Conservation (phyloP, 2,113 vertebrate species). For the Nannobrachium achirus region DNA sequence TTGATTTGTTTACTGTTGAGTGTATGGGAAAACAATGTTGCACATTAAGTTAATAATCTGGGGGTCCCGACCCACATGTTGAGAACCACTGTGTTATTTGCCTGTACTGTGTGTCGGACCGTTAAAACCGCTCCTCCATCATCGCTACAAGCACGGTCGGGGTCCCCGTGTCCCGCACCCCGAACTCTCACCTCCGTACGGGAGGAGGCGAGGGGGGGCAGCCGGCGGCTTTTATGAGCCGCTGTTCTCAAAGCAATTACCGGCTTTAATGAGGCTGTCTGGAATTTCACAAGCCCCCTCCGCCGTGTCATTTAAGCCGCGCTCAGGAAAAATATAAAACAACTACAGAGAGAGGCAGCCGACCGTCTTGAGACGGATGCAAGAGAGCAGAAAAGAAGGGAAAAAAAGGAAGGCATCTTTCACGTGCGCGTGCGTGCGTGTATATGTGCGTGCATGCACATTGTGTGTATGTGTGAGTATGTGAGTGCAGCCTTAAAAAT, state of each 20-base stretch:
- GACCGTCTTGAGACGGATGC: conserved; percentile 8
- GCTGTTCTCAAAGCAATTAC: conserved; percentile 64
- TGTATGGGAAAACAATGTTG: too few species aligned
- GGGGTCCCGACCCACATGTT: too few species aligned
- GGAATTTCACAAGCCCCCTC: conserved; percentile 57
- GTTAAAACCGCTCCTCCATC: conserved; percentile 20
- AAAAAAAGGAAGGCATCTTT: conserved; percentile 5
- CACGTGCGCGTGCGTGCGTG: not conserved
- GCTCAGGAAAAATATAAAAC: conserved; percentile 48
- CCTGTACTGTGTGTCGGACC: too few species aligned
- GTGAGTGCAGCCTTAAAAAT: too few species aligned
- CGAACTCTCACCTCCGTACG: not conserved
- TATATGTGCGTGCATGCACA: not conserved
- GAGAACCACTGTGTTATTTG: too few species aligned
- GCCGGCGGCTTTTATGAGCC: conserved; percentile 52
- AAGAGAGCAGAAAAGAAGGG: too few species aligned
- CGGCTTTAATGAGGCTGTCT: conserved; percentile 69
- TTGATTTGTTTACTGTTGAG: too few species aligned
- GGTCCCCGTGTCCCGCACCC: conserved; percentile 10
- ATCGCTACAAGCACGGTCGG: conserved; percentile 8
- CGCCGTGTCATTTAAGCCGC: conserved; percentile 39
- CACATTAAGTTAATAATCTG: too few species aligned
- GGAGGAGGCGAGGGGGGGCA: conserved; percentile 38
- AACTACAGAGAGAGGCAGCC: conserved; percentile 19
- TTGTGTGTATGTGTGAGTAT: too few species aligned